Conservation (phyloP, 2,797 vertebrate species). For the Rhinophrynus dorsalis region DNA sequence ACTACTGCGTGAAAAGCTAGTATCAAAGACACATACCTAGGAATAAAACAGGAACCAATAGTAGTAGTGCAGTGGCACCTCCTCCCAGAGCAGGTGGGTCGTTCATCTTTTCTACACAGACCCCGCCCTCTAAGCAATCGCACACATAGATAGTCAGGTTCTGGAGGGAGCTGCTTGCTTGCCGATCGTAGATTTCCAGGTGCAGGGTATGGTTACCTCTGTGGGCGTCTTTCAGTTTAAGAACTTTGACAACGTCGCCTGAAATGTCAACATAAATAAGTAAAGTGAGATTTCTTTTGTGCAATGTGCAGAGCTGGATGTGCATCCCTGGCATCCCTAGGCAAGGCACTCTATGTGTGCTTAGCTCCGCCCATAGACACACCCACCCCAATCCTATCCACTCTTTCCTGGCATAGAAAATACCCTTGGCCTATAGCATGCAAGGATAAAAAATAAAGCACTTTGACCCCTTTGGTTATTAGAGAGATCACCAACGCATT, state of each 20-base stretch:
- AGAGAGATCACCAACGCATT: too few species aligned
- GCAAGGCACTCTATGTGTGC: too few species aligned
- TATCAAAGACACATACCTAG: constrained; percentile 56
- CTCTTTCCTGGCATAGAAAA: too few species aligned
- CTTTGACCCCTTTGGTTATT: too few species aligned
- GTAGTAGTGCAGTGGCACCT: constrained; percentile 35
- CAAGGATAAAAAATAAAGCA: too few species aligned
- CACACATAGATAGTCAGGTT: constrained; percentile 67
- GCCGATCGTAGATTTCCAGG: constrained; percentile 64
- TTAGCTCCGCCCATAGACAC: too few species aligned
- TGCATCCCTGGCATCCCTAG: too few species aligned
- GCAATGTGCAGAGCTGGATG: too few species aligned
- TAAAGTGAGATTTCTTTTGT: too few species aligned
- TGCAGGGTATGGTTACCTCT: constrained; percentile 52
- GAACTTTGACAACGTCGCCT: constrained; percentile 24
- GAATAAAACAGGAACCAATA: constrained; percentile 52
- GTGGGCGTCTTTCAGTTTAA: constrained; percentile 9
- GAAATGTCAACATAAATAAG: background rate
- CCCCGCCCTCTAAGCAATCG: constrained; percentile 49
- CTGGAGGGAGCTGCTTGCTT: constrained; percentile 50
- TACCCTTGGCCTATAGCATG: too few species aligned
- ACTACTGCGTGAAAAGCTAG: too few species aligned
- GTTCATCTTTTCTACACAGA: constrained; percentile 42
- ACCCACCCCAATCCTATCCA: too few species aligned
- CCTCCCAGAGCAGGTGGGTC: background rate